Base-by-base conservation (phyloP, 2,888 invertebrate genomes). In the Hypena proboscidalis region DNA sequence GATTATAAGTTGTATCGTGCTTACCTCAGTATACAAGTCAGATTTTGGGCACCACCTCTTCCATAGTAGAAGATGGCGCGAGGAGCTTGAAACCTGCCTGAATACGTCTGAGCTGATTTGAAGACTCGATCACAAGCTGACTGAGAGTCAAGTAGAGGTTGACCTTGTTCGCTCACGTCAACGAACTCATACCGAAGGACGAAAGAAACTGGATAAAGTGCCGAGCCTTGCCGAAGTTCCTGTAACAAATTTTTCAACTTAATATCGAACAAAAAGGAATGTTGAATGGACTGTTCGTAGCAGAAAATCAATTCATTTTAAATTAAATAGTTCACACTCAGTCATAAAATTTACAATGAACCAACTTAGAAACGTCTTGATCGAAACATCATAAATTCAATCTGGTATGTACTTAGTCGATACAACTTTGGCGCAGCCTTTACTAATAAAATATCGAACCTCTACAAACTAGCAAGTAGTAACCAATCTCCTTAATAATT, bases 171-270 rank as follows among this genome's bases (percentile, higher is more conserved):
- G 50, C 93, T 93, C 29, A 94, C 92, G 77, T 96, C 96, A 10
- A 97, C 95, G 74, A 97, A 97, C 83, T 97, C 97, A 82, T 96
- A 97, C 35, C 95, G 93, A 2, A 96, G 92, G 23, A 95, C 92
- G 77, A 96, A 96, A 58, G 94, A 90, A 39, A 95, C 94, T 1
- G 95, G 95, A 75, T 95, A 95, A 31, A 96, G 86, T 2, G 95
- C 95, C 44, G 95, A 95, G n/a, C 95, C 95, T 77, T 95, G 95
- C 26, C 94, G 93, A 21, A 95, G 91, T 67, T 94, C 94, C 86
- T 91, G 83, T 6, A 42, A 59, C 41, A 7, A 56, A 48, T 36
- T 2, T 6, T 2, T 13, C 1, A 26, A 3, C 1, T 41, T 5
- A 41, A 14, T 25, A 25, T 14, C 11, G 9, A 26, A 26, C 17